Percentiles rank a stretch among this genome's conserved stretches.
These are phyloP conservation scores for Leptura quadrifasciata DNA, from an alignment of 2,888 invertebrate species.

Conservation along the genomic window DNA sequence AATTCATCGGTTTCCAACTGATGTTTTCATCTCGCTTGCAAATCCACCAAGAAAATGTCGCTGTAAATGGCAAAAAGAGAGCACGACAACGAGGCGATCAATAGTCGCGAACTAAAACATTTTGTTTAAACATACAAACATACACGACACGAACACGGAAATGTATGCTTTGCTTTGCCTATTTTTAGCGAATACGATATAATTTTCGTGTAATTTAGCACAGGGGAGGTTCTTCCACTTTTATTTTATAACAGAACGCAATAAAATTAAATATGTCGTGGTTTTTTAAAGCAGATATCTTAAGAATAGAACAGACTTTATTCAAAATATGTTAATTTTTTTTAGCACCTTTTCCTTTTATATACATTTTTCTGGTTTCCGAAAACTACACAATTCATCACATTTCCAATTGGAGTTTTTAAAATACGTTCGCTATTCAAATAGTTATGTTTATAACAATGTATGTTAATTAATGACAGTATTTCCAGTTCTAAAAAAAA, in stretches of 20 bases:
- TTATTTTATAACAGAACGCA: not conserved
- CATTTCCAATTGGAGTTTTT: no score
- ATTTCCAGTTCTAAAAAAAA: no score
- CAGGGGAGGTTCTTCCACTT: not conserved
- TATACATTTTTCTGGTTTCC: no score
- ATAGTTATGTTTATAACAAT: no score
- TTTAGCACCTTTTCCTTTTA: no score
- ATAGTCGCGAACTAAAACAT: constrained; percentile 41
- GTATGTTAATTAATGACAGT: no score
- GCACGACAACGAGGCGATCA: constrained; percentile 35
- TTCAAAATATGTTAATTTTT: no score
- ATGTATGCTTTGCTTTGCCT: constrained; percentile 15
- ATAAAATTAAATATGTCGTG: not conserved
- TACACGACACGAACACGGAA: constrained; percentile 22
- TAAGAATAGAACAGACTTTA: no score
- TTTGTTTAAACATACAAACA: constrained; percentile 43
- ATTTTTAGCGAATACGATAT: not conserved
- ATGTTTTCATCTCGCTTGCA: constrained; percentile 34
- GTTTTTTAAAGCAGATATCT: not conserved
- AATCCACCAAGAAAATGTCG: constrained; percentile 46
- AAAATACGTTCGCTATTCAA: no score
- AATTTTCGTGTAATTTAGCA: not conserved
- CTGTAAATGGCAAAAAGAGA: constrained; percentile 47
- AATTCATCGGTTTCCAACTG: not conserved
- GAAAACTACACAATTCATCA: no score